phyloP scores from a whole-genome alignment of 2,113 vertebrate genomes.

The Heterocephalus glaber region DNA sequence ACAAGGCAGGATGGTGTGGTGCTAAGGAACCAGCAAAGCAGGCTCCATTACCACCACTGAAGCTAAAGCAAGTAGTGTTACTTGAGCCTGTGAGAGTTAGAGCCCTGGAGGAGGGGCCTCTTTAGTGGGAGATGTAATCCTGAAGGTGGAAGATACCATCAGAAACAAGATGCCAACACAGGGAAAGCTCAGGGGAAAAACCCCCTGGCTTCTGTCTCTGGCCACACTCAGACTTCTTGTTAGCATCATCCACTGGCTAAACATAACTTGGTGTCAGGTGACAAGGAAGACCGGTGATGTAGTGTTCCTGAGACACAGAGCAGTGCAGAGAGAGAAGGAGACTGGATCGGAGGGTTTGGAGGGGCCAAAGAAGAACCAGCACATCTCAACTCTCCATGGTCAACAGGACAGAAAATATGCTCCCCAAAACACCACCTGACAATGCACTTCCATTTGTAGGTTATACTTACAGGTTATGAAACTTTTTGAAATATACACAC shows the following conservation, averaged over 20 bases:
- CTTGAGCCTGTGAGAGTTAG: conserved; percentile 1
- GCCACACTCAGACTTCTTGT: not conserved
- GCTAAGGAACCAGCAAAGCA: not conserved
- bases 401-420: not conserved
- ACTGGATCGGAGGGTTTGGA: not conserved
- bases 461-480: not conserved
- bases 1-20: not conserved
- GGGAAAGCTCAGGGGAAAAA: not conserved
- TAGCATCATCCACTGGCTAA: not conserved
- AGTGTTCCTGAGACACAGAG: not conserved
- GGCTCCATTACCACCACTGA: not conserved
- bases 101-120: not conserved
- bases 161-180: not conserved
- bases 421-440: not conserved
- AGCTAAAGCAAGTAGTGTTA: not conserved
- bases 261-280: not conserved
- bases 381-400: not conserved
- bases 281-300: not conserved
- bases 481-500: not conserved
- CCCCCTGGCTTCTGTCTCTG: not conserved
- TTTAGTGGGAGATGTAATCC: not conserved
- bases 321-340: not conserved
- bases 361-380: not conserved
- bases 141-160: not conserved
- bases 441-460: not conserved